Percentiles rank a stretch among this genome's conserved stretches.
Evolutionary conservation across 1,140 invertebrate species (phyloP).

Genomic region (Drosophila punjabiensis): DNA sequence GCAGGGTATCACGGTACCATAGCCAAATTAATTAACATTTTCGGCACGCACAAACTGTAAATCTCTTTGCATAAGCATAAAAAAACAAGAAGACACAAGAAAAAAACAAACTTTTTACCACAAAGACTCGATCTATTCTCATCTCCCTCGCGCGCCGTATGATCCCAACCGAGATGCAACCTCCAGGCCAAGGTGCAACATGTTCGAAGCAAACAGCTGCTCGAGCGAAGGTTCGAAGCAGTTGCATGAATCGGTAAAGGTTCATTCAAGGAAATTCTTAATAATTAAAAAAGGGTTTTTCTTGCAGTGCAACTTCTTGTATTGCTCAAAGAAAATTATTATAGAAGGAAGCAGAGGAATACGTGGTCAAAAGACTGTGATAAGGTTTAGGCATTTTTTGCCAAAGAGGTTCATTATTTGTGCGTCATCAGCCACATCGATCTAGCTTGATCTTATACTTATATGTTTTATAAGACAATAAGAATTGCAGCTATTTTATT

Average conservation of each 20-base stretch:
- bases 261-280: too few species aligned
- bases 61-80: constrained; percentile 80
- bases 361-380: background rate
- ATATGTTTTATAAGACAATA: too few species aligned
- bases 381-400: background rate
- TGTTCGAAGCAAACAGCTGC: constrained; percentile 9
- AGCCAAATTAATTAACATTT: constrained; percentile 81
- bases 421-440: background rate
- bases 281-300: background rate
- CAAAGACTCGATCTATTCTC: constrained; percentile 9
- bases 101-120: constrained; percentile 6
- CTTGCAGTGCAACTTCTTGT: background rate
- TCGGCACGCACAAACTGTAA: constrained; percentile 82
- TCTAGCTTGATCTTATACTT: background rate
- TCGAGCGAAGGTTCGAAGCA: background rate
- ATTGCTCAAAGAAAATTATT: background rate
- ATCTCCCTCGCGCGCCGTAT: background rate
- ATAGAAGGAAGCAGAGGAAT: background rate
- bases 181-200: background rate
- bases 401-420: background rate
- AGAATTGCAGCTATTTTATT: too few species aligned
- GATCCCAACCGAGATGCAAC: background rate
- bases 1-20: constrained; percentile 58
- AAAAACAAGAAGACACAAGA: constrained; percentile 10
- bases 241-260: background rate